phyloP scores from a whole-genome alignment of 2,113 vertebrate genomes.

The Gnathonemus echidnorhynchus region DNA sequence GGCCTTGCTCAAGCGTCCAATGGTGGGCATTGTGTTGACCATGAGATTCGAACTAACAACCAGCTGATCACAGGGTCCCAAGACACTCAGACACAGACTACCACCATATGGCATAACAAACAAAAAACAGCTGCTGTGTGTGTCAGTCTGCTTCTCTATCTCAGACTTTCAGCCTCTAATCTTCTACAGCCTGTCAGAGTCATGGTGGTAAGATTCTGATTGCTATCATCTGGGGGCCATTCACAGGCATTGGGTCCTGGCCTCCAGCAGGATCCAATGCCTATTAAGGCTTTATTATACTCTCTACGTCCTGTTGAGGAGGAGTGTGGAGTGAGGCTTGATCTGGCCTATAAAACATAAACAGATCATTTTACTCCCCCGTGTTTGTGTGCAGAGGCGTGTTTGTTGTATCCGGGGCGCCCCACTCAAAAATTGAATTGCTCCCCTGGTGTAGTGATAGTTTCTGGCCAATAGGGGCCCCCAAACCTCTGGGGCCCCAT shows the following conservation, averaged over 20 bases:
- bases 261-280: not conserved
- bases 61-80: not conserved
- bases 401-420: not conserved
- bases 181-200: not conserved
- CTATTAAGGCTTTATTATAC: not conserved
- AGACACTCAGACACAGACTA: not conserved
- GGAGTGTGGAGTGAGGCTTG: not conserved
- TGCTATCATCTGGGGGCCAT: not conserved
- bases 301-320: not conserved
- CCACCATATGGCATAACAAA: not conserved
- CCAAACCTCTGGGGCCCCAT: not conserved
- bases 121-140: not conserved
- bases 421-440: not conserved
- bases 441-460: not conserved
- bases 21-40: not conserved
- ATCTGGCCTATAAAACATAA: not conserved
- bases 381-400: not conserved
- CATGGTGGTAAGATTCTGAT: not conserved
- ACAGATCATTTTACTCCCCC: not conserved
- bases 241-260: not conserved
- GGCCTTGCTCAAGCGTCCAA: not conserved
- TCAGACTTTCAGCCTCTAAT: not conserved
- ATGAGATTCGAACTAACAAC: not conserved
- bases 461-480: not conserved
- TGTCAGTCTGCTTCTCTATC: not conserved